These are phyloP conservation scores for Cyclophora albipunctata DNA, from an alignment of 2,888 invertebrate species.

Conservation along the genomic window DNA sequence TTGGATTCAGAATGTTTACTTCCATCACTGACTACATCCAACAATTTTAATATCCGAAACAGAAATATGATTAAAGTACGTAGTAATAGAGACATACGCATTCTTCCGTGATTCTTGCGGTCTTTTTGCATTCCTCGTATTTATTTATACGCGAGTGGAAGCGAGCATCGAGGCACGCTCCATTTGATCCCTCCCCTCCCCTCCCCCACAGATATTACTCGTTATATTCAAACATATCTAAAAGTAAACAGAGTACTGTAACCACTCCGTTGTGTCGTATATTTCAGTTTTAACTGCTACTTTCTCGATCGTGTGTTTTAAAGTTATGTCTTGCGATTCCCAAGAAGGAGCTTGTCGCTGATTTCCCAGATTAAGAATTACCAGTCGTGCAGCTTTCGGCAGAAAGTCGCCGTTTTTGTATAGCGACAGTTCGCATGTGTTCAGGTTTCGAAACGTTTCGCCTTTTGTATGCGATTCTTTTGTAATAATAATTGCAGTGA, in stretches of 20 bases:
- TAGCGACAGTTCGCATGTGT: conserved; percentile 30
- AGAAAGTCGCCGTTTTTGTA: conserved; percentile 49
- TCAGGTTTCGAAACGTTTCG: conserved; percentile 42
- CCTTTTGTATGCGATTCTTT: conserved; percentile 19
- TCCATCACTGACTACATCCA: conserved; percentile 1
- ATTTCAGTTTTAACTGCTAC: conserved; percentile 35
- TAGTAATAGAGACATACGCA: conserved; percentile 18
- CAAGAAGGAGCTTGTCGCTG: conserved; percentile 50
- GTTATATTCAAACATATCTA: conserved; percentile 22
- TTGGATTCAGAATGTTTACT: no score
- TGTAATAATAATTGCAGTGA: conserved; percentile 29
- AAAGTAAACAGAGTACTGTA: conserved; percentile 22
- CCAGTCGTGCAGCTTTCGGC: conserved; percentile 61
- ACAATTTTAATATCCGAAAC: neutral
- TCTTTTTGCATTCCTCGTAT: conserved; percentile 49
- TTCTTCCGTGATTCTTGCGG: conserved; percentile 52
- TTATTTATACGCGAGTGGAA: conserved; percentile 45
- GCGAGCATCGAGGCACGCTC: conserved; percentile 57
- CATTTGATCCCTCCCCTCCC: conserved; percentile 46
- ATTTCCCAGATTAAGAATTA: conserved; percentile 61
- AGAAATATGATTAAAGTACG: neutral
- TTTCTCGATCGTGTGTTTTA: conserved; percentile 36
- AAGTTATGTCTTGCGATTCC: conserved; percentile 38
- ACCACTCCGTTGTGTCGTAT: conserved; percentile 18
- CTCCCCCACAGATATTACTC: conserved; percentile 34